Conservation (phyloP, 2,113 vertebrate genomes). For the Tapirus terrestris region DNA sequence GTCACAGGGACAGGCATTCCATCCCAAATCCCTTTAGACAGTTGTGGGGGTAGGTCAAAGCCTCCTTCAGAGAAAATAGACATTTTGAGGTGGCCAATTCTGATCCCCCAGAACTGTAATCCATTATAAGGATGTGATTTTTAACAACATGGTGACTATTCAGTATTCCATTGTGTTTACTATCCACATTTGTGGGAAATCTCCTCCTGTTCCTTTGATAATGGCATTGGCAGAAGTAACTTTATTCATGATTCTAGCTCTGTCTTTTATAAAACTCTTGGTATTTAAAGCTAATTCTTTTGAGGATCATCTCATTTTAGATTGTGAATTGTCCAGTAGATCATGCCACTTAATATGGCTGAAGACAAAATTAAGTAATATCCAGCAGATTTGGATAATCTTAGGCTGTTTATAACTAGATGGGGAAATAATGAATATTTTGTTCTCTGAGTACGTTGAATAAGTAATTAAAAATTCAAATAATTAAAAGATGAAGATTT, state of each 20-base stretch:
- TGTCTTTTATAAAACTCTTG: background rate
- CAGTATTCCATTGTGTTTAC: background rate
- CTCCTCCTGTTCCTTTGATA: background rate
- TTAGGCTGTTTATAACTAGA: background rate
- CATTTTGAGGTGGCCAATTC: too few species aligned
- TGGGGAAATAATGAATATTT: background rate
- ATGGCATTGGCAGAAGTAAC: background rate
- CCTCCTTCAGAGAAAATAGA: too few species aligned
- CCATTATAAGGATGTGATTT: background rate
- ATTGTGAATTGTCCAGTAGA: background rate
- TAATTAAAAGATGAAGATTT: background rate
- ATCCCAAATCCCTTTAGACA: too few species aligned
- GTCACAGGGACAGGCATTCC: too few species aligned
- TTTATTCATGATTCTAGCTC: background rate
- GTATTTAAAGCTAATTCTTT: slow-evolving; percentile 6
- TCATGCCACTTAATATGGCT: background rate
- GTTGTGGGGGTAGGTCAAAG: too few species aligned
- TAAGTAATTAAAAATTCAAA: background rate
- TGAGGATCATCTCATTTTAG: background rate
- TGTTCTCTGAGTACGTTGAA: background rate
- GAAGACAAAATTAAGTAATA: background rate
- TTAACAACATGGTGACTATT: background rate
- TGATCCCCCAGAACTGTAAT: background rate
- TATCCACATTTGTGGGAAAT: background rate
- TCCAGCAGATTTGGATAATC: background rate